Percentiles rank a stretch among this genome's conserved stretches.
phyloP scores from a whole-genome alignment of 2,113 vertebrate genomes.

The Platycercus adscitus region DNA sequence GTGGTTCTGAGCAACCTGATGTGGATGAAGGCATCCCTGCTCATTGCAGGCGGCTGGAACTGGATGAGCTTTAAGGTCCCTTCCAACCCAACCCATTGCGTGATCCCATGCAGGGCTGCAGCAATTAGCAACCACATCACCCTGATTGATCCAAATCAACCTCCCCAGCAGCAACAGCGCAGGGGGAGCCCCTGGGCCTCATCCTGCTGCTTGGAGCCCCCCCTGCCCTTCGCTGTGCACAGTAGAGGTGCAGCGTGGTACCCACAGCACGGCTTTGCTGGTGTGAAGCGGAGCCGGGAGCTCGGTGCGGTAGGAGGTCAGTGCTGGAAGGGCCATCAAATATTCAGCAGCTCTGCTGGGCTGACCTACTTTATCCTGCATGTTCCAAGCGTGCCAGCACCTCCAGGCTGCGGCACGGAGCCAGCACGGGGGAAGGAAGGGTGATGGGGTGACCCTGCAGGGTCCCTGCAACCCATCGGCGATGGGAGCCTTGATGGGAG shows the following conservation, averaged over 20 bases:
- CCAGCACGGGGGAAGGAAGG: background rate
- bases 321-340: constrained; percentile 23
- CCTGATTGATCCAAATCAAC: background rate
- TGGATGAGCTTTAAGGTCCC: background rate
- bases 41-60: background rate
- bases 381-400: background rate
- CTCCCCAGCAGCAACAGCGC: accelerated
- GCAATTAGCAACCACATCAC: background rate
- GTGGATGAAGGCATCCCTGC: background rate
- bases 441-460: background rate
- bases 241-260: background rate
- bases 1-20: background rate
- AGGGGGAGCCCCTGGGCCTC: background rate
- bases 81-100: background rate
- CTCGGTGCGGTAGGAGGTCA: background rate
- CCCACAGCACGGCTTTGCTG: background rate
- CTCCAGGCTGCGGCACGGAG: background rate
- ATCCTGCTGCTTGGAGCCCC: background rate
- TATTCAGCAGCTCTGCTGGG: background rate
- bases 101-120: background rate
- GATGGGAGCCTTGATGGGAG: accelerated
- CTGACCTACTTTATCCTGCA: constrained; percentile 31
- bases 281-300: background rate
- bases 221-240: background rate
- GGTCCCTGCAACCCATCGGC: accelerated